A percentile compares a stretch with the other conserved stretches of the same genome.
phyloP scores from a whole-genome alignment of 2,113 vertebrate genomes.

The Reinhardtius hippoglossoides region DNA sequence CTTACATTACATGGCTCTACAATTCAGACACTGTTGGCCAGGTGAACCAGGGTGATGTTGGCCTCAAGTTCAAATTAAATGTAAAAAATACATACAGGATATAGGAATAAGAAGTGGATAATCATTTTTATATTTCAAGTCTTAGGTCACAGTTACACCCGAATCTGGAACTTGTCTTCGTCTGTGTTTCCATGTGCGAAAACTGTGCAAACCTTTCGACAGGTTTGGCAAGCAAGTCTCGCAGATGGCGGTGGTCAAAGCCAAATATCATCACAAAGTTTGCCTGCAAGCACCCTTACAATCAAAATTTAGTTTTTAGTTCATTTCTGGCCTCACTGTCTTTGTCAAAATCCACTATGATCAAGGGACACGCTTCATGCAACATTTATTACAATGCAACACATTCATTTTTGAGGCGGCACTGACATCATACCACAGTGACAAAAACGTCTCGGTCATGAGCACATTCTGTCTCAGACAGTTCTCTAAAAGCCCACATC shows the following conservation, averaged over 20 bases:
- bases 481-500: conserved; percentile 38
- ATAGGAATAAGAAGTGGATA: not conserved
- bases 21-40: conserved; percentile 1
- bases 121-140: conserved; percentile 14
- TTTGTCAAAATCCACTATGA: conserved; percentile 30
- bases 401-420: conserved; percentile 33
- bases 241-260: conserved; percentile 38
- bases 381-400: conserved; percentile 15
- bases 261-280: conserved; percentile 41
- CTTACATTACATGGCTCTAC: conserved; percentile 19
- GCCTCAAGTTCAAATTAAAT: not conserved
- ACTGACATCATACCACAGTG: conserved; percentile 5
- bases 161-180: not conserved
- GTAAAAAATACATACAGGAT: not conserved
- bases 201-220: conserved; percentile 1
- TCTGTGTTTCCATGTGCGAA: conserved; percentile 6
- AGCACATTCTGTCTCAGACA: conserved; percentile 11
- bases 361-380: conserved; percentile 18
- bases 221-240: conserved; percentile 28
- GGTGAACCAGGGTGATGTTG: not conserved
- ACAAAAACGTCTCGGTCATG: conserved; percentile 21
- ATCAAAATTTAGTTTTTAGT: conserved; percentile 23
- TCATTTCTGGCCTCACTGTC: conserved; percentile 18
- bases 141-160: conserved; percentile 8
- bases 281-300: conserved; percentile 6